Evolutionary conservation across 2,113 vertebrate genomes (phyloP), one percentile per base, ranked within the genome.

Genomic region (Stegostoma tigrinum): DNA sequence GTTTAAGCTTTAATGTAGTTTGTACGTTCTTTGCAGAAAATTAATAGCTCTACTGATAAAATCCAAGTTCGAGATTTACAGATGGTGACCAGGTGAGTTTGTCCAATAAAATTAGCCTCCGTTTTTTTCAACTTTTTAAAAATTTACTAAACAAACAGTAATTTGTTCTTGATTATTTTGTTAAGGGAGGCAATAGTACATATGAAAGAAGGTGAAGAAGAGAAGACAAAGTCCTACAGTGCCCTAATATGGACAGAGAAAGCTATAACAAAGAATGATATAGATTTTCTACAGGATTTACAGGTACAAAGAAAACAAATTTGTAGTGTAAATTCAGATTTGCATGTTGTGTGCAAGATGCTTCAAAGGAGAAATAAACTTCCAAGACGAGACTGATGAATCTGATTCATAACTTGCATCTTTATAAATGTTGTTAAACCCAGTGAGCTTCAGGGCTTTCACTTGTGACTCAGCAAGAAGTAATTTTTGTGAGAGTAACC

Each of bases 181-280:
- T 72, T 95, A 96, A 99, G 99, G 97, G 99, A 99, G 94, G 99
- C 99, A 95, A 98, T 99, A 97, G 97, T 98, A 95, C 98, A 97
- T 12, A 99, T 99, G 99, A 99, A 99, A 96, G 98, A 99, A 97
- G 99, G 99, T 2, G 99, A 99, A 96, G 99, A 99, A 97, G 99
- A 98, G 96, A 99, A 99, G 97, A 99, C 99, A 5, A 99, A 99
- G 97, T 98, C 98, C 0, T 99, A 99, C 96, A 98, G 98, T 93
- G 99, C 99, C 80, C 98, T 99, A 67, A 97, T 99, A 97, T 99
- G 99, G 99, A 99, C 98, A 52, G 98, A 98, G 96, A 98, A 97
- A 96, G 96, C 97, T 12, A 98, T 99, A 78, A 96, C 97, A 96
- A 97, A 96, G 68, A 97, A 98, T 75, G 99, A 99, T 96, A 97